phyloP scores from a whole-genome alignment of 2,797 vertebrate genomes.

The Coccyzus lansbergi region DNA sequence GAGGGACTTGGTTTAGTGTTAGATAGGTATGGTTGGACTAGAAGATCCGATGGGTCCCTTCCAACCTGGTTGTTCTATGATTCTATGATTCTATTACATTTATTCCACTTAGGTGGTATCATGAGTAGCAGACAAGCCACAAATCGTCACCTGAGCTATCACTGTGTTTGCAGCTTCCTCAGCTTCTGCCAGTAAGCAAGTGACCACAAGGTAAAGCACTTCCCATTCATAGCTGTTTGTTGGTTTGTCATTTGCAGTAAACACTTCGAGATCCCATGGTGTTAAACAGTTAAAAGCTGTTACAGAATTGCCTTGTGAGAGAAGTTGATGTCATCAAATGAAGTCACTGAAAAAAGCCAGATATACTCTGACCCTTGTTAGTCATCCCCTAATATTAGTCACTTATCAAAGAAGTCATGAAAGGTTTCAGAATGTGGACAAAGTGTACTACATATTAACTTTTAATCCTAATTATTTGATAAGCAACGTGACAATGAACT shows the following conservation, averaged over 20 bases:
- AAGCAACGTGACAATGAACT: not conserved
- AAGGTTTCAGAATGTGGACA: not conserved
- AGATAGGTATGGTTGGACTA: too few relatives aligned
- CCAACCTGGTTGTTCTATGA: too few relatives aligned
- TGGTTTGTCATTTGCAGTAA: not conserved
- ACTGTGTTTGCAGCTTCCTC: not conserved
- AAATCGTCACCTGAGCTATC: not conserved
- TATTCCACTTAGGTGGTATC: not conserved
- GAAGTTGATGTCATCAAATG: not conserved
- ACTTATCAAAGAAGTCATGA: not conserved
- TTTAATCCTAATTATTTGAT: not conserved
- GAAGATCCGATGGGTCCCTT: too few relatives aligned
- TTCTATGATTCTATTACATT: too few relatives aligned
- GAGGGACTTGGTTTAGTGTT: too few relatives aligned
- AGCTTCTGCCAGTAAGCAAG: not conserved
- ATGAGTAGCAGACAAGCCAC: not conserved
- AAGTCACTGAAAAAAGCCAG: not conserved
- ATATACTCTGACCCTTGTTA: not conserved
- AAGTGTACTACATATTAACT: not conserved
- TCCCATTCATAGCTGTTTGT: not conserved
- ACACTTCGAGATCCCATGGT: not conserved
- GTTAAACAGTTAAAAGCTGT: not conserved
- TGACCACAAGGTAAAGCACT: not conserved
- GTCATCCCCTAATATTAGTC: not conserved
- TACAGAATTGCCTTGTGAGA: not conserved